These are phyloP conservation scores for Steinernema feltiae DNA, from an alignment of 1,140 invertebrate species.

Conservation along the genomic window DNA sequence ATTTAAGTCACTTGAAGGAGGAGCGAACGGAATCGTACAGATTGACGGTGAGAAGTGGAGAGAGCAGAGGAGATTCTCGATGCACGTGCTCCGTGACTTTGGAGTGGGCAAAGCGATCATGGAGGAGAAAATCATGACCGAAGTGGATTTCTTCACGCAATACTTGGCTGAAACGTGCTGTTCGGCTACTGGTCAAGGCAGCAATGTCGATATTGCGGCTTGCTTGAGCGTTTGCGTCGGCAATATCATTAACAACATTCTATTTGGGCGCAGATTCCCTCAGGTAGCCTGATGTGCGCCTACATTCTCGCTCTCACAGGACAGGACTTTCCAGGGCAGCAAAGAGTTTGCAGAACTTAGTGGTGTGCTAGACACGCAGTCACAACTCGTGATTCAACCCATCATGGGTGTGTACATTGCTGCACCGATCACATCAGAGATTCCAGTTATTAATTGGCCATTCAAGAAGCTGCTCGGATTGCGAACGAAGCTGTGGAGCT, in stretches of 20 bases:
- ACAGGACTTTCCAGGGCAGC: constrained; percentile 38
- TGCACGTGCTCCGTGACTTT: constrained; percentile 77
- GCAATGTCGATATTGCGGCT: constrained; percentile 19
- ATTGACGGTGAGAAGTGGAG: constrained; percentile 80
- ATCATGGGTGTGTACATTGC: constrained; percentile 53
- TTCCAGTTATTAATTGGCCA: constrained; percentile 46
- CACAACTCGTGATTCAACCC: constrained; percentile 47
- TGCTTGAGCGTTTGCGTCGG: constrained; percentile 50
- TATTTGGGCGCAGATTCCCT: constrained; percentile 49
- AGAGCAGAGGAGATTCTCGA: constrained; percentile 79
- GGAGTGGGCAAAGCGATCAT: constrained; percentile 76
- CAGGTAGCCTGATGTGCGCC: constrained; percentile 36
- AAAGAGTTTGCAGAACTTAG: constrained; percentile 43
- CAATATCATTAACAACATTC: constrained; percentile 56
- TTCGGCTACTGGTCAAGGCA: not conserved
- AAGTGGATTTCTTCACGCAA: constrained; percentile 40
- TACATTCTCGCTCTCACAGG: not conserved
- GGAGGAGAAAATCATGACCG: constrained; percentile 75
- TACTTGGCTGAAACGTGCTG: constrained; percentile 23
- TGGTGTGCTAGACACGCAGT: constrained; percentile 47
- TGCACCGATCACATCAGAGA: constrained; percentile 41
- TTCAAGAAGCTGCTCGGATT: constrained; percentile 45
- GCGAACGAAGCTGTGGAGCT: constrained; percentile 24
- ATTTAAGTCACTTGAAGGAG: constrained; percentile 38
- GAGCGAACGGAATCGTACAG: constrained; percentile 54